Evolutionary conservation across 2,888 invertebrate genomes (phyloP), one percentile per base, ranked within the genome.

Genomic region (Tiphia femorata): DNA sequence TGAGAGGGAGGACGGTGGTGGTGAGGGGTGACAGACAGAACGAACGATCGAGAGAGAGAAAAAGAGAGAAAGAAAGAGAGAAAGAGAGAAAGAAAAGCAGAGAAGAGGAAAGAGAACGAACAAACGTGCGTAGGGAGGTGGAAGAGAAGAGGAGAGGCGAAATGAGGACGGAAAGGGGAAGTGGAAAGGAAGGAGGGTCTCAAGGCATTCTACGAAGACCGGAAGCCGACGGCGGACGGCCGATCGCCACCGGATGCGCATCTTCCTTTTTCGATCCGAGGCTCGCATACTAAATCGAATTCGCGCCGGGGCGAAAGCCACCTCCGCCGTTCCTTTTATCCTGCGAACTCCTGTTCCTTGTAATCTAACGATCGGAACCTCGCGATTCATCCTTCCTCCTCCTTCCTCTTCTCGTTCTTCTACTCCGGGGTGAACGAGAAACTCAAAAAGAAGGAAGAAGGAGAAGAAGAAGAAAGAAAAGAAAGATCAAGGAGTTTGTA

Each of bases 171-270:
- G 25, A 47, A 19, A 29, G 49, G 27, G 38, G 49, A 25, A 29
- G 44, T 38, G 49, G 58, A 46, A 62, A 53, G 50, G 61, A 49
- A 58, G 46, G 29, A 44, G 58, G 66, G 62, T 62, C 65, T 67
- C 65, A 52, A 68, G 72, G 67, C 70, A 33, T 81, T 81, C 79
- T 69, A 60, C 63, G 79, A 80, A 80, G 72, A 66, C 75, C 79
- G 79, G 82, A 81, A 82, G 80, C 75, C 73, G 71, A 74, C 70
- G 69, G 70, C 77, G 76, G 75, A 77, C 79, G 77, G 70, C 69
- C 65, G 72, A 72, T 82, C 78, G 76, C 76, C 78, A 70, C 79
- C 80, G 81, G 82, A 82, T 81, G 81, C 77, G 76, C 78, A 81
- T 79, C 81, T 82, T 78, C 78, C 81, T 82, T 78, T 80, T 78